Percentiles rank a stretch among this genome's conserved stretches.
Evolutionary conservation across 2,113 vertebrate genomes (phyloP).

Genomic region (Daubentonia madagascariensis): DNA sequence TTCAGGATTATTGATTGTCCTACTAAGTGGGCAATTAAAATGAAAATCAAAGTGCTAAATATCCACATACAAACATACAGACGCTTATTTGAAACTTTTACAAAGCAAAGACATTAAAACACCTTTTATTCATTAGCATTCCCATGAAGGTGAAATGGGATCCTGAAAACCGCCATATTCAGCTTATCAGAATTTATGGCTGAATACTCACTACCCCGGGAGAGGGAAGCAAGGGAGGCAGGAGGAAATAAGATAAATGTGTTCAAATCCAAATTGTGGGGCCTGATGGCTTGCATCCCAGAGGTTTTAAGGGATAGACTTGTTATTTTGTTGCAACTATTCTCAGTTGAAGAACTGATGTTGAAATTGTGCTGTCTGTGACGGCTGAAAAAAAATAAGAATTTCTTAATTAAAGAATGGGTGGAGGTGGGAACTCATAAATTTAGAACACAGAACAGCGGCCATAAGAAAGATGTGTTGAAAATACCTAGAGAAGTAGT

Average conservation of each 20-base stretch:
- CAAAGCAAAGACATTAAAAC: neutral
- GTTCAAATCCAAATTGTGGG: neutral
- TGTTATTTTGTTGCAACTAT: neutral
- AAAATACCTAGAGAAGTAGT: neutral
- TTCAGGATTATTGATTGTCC: slow-evolving; percentile 16
- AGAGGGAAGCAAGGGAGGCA: neutral
- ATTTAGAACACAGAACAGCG: neutral
- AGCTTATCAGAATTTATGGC: neutral
- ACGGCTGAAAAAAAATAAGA: neutral
- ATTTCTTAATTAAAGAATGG: slow-evolving; percentile 17
- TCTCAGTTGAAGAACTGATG: neutral
- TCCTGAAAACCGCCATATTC: neutral
- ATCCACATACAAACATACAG: neutral
- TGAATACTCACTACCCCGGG: neutral
- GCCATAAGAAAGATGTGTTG: neutral
- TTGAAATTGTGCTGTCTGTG: neutral
- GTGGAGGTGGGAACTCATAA: neutral
- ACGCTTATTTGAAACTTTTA: neutral
- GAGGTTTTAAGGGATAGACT: neutral
- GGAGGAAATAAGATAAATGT: neutral
- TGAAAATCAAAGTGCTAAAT: neutral
- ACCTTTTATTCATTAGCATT: neutral
- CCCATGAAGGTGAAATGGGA: neutral
- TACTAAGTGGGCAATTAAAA: slow-evolving; percentile 27
- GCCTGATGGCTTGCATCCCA: neutral